Percentiles rank a stretch among this genome's conserved stretches.
phyloP scores from a whole-genome alignment of 2,888 invertebrate species.

The Empis stercorea region DNA sequence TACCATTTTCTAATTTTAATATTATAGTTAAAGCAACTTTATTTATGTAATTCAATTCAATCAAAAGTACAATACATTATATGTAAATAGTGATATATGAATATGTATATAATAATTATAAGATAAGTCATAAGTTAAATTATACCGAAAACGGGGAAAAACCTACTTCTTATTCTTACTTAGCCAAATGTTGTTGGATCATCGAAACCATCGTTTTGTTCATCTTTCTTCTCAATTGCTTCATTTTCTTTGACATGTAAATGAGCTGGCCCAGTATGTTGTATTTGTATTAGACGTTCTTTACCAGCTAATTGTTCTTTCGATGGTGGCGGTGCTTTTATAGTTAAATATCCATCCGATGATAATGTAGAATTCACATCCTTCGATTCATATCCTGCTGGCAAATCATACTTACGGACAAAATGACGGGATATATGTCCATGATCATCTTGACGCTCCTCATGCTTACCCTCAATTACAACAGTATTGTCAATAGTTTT shows the following conservation, averaged over 20 bases:
- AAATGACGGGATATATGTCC: constrained; percentile 61
- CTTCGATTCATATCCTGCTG: constrained; percentile 57
- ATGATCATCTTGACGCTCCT: constrained; percentile 74
- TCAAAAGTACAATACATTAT: no score
- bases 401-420: constrained; percentile 39
- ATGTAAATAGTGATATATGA: no score
- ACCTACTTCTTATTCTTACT: no score
- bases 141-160: no score
- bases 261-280: constrained; percentile 46
- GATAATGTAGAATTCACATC: constrained; percentile 61
- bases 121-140: no score
- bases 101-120: no score
- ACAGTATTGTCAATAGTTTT: constrained; percentile 50
- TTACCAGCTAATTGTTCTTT: constrained; percentile 23
- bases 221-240: no score
- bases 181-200: no score
- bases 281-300: constrained; percentile 46
- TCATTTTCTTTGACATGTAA: constrained; percentile 28
- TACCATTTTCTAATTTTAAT: no score
- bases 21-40: no score
- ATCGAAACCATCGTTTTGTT: no score
- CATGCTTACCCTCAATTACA: constrained; percentile 64
- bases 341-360: constrained; percentile 57
- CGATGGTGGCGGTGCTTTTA: constrained; percentile 48
- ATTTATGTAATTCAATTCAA: no score